These are phyloP conservation scores for Australoheros scitulus DNA, from an alignment of 2,113 vertebrate species.

Conservation along the genomic window DNA sequence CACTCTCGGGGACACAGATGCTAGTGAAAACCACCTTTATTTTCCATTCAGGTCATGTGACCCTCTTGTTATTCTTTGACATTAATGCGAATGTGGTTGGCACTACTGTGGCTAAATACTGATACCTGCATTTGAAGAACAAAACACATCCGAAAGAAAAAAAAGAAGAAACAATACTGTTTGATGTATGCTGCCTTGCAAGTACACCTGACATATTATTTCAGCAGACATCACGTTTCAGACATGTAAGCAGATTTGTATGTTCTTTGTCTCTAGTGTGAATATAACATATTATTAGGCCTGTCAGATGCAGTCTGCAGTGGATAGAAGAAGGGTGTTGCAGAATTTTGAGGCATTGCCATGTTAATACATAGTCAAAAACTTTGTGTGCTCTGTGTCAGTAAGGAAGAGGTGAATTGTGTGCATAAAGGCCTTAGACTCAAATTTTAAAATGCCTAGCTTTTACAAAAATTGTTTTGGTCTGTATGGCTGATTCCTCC, in stretches of 20 bases:
- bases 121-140: constrained; percentile 10
- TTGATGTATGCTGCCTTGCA: background rate
- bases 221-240: constrained; percentile 29
- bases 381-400: background rate
- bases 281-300: constrained; percentile 31
- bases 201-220: background rate
- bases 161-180: background rate
- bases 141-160: background rate
- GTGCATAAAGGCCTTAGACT: background rate
- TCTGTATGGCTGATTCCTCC: background rate
- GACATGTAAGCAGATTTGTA: constrained; percentile 22
- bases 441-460: background rate
- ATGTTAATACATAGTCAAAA: constrained; percentile 1
- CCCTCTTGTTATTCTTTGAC: constrained; percentile 50
- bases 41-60: constrained; percentile 73
- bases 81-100: constrained; percentile 26
- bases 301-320: constrained; percentile 7
- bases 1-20: constrained; percentile 71
- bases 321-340: background rate
- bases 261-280: background rate
- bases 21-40: constrained; percentile 75
- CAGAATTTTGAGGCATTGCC: constrained; percentile 11
- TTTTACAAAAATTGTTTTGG: background rate
- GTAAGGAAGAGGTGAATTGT: background rate
- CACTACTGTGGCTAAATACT: background rate